A percentile compares a stretch with the other conserved stretches of the same genome.
These are phyloP conservation scores for Drosophila pseudotalamancana DNA, from an alignment of 2,888 invertebrate species.

Conservation along the genomic window DNA sequence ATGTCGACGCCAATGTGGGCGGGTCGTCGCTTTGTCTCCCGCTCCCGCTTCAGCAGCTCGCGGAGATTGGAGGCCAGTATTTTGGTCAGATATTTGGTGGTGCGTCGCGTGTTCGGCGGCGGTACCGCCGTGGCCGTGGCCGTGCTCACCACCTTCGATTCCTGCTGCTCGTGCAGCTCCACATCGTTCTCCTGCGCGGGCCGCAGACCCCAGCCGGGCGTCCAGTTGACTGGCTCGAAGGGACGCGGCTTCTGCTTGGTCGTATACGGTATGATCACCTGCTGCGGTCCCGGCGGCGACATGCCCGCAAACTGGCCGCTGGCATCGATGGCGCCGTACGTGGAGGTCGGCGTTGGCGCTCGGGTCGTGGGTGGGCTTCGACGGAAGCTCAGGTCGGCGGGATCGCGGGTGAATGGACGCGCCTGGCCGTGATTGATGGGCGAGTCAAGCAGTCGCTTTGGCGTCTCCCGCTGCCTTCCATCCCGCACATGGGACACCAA, in stretches of 20 bases:
- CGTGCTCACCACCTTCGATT: slow-evolving; percentile 84
- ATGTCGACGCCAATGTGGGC: slow-evolving; percentile 86
- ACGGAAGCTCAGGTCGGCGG: slow-evolving; percentile 76
- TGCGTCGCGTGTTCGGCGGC: slow-evolving; percentile 78
- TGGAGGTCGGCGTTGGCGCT: slow-evolving; percentile 81
- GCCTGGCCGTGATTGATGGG: slow-evolving; percentile 83
- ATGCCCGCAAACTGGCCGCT: slow-evolving; percentile 82
- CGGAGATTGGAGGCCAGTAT: slow-evolving; percentile 85
- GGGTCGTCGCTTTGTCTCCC: slow-evolving; percentile 72
- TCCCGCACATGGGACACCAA: slow-evolving; percentile 32
- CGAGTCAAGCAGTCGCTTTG: slow-evolving; percentile 85
- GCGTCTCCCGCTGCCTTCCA: slow-evolving; percentile 79
- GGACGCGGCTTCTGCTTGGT: slow-evolving; percentile 86
- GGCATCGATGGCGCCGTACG: slow-evolving; percentile 82
- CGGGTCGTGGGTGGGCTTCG: slow-evolving; percentile 41
- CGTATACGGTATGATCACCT: slow-evolving; percentile 93
- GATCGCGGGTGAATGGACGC: slow-evolving; percentile 85
- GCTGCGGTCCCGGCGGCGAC: slow-evolving; percentile 85
- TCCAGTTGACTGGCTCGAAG: slow-evolving; percentile 82
- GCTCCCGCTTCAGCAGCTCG: slow-evolving; percentile 85
- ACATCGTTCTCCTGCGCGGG: slow-evolving; percentile 66
- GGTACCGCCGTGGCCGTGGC: slow-evolving; percentile 80
- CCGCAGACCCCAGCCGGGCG: slow-evolving; percentile 60
- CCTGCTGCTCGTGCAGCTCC: slow-evolving; percentile 86
- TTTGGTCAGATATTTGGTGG: slow-evolving; percentile 81